Evolutionary conservation across 2,888 invertebrate genomes (phyloP), one percentile per base, ranked within the genome.

Genomic region (Plebejus melissa): DNA sequence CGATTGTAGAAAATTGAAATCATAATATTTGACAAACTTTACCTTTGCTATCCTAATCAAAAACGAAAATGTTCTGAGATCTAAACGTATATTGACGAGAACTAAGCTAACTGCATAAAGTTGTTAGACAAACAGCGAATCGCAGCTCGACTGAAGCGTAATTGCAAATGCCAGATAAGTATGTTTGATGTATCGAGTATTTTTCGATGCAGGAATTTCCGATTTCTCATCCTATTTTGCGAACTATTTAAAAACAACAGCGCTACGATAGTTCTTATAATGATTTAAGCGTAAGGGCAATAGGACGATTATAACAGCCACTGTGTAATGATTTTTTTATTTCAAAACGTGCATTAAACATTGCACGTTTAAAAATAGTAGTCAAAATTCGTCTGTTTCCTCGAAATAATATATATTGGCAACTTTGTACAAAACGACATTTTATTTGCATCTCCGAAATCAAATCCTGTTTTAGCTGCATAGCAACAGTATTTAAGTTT

Each of bases 91-190:
- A 70, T 38, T 70, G 41, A 70, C 41, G 70, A 22, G 70, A 70
- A 70, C 70, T 70, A 70, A 70, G 41, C 70, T 41, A 70, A 70
- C 70, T 70, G 70, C 70, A 41, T 7, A 70, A 70, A 70, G 70
- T 41, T 41, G 70, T 70, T 38, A 70, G 70, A 74, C 77, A 76
- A 78, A 78, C 76, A 78, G 74, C 74, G 70, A 69, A 77, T 77
- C 74, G 77, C 72, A 75, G 74, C 71, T 74, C 77, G 57, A 76
- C 77, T 77, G 75, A 77, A 78, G 77, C 74, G 74, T 75, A 75
- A 76, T 78, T 74, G 78, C 79, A 77, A 79, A 77, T 78, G 76
- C 77, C 76, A 76, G 74, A 78, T 78, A 79, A 79, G 77, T 79
- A 76, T 75, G 75, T 77, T 77, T 69, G 75, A 77, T 77, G 76